Evolutionary conservation across 2,888 invertebrate species (phyloP).

Genomic region (Lapara coniferarum): DNA sequence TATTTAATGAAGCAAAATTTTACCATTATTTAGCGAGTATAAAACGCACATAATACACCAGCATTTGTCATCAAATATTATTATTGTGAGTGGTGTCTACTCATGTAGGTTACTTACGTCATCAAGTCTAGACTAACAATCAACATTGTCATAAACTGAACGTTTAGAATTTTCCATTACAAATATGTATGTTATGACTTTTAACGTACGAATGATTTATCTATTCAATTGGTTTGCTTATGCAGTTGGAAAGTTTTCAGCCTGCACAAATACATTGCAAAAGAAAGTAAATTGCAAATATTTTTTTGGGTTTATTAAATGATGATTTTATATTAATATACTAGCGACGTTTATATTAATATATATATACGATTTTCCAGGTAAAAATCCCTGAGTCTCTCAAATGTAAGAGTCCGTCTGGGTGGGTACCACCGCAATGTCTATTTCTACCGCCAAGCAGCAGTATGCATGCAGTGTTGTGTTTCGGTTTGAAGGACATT

Average conservation of each 20-base stretch:
- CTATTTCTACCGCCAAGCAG: too few relatives aligned
- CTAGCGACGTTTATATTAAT: too few relatives aligned
- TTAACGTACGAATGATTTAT: conserved; percentile 2
- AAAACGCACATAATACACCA: conserved; percentile 6
- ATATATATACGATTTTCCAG: too few relatives aligned
- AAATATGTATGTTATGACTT: conserved; percentile 28
- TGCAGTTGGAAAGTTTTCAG: conserved; percentile 17
- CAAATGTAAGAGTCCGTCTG: too few relatives aligned
- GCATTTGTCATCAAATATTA: conserved; percentile 27
- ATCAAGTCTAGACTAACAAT: conserved; percentile 29
- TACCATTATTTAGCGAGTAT: not conserved
- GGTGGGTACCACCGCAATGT: too few relatives aligned
- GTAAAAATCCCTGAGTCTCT: too few relatives aligned
- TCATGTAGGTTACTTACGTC: conserved; percentile 28
- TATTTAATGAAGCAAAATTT: not conserved
- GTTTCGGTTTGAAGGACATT: too few relatives aligned
- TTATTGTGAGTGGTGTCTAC: conserved; percentile 25
- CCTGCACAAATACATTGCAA: not conserved
- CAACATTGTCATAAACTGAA: conserved; percentile 29
- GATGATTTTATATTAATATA: not conserved
- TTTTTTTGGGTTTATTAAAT: not conserved
- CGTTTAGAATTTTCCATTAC: conserved; percentile 33
- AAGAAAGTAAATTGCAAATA: not conserved
- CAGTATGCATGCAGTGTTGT: too few relatives aligned
- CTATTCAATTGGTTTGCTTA: conserved; percentile 14